Base-by-base conservation (phyloP, 2,797 vertebrate species). In the Notolabrus celidotus region DNA sequence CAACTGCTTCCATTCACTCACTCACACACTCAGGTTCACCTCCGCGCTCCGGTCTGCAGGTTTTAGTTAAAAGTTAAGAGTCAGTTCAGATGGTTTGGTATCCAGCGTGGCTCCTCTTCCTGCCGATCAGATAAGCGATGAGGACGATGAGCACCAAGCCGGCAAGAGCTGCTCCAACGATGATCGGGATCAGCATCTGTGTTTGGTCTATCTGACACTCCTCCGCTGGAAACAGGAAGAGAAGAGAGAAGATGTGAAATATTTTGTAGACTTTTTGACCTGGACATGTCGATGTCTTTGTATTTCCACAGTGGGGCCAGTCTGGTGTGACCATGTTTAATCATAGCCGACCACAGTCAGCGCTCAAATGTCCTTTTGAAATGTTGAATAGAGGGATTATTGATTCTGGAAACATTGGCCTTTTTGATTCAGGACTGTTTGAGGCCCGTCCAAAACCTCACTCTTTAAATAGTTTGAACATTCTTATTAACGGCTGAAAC, bases 81-180 rank as follows among this genome's bases (percentile, higher is more conserved):
- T 41, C 31, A 23, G 0, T 53, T 96, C 94, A 99, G 86, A 99
- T 99, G 42, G 97, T 98, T 91, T 99, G 98, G 91, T 99, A 99
- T 86, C 98, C 98, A 34, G 98, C 97, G 2, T 99, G 97, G 88
- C 97, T 98, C 88, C 96, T 95, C 94, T 96, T 99, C 71, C 97
- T 94, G 84, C 98, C 98, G 67, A 99, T 96, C 74, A 99, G 94
- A 90, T 99, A 99, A 6, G 98, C 98, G 29, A 99, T 92, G 86
- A 99, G 93, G 46, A 99, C 96, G 25, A 99, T 95, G 17, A 99
- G 95, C 84, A 99, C 98, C 55, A 99, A 95, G 74, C 96, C 96
- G 0, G 97, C 96, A 14, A 99, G 95, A 41, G 97, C 96, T 17
- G 96, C 96, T 38, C 98, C 98, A 27, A 99, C 98, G 5, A 99